Evolutionary conservation across 2,888 invertebrate genomes (phyloP).

Genomic region (Aporophyla lueneburgensis): DNA sequence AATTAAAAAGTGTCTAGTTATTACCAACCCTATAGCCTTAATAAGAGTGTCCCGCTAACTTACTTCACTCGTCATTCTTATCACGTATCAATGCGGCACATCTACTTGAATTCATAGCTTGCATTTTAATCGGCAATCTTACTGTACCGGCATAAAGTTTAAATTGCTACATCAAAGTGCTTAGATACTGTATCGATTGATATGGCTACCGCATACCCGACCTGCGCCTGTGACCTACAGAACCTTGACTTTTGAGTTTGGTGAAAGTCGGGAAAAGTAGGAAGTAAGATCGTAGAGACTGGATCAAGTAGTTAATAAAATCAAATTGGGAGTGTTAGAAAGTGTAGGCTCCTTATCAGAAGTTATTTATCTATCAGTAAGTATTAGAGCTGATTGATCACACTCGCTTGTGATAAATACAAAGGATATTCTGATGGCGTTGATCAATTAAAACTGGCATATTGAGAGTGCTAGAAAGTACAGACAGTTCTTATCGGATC

Average conservation of each 20-base stretch:
- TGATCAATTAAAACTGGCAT: slow-evolving; percentile 13
- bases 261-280: slow-evolving; percentile 82
- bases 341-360: slow-evolving; percentile 32
- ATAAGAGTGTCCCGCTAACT: slow-evolving; percentile 71
- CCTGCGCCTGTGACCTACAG: slow-evolving; percentile 87
- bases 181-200: slow-evolving; percentile 77
- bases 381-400: background rate
- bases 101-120: slow-evolving; percentile 65
- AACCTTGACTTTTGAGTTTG: slow-evolving; percentile 81
- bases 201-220: slow-evolving; percentile 81
- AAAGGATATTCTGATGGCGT: slow-evolving; percentile 5
- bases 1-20: slow-evolving; percentile 15
- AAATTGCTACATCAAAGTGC: slow-evolving; percentile 59
- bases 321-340: slow-evolving; percentile 39
- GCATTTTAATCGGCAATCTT: slow-evolving; percentile 62
- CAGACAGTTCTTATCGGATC: background rate
- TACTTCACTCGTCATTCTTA: slow-evolving; percentile 74
- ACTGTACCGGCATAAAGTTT: slow-evolving; percentile 63
- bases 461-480: slow-evolving; percentile 21
- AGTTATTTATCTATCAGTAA: background rate
- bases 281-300: slow-evolving; percentile 65
- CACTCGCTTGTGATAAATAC: background rate
- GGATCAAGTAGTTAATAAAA: slow-evolving; percentile 23
- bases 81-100: slow-evolving; percentile 78
- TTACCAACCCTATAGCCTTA: slow-evolving; percentile 53